Conservation (phyloP, 2,797 vertebrate genomes). For the Mastacembelus armatus region DNA sequence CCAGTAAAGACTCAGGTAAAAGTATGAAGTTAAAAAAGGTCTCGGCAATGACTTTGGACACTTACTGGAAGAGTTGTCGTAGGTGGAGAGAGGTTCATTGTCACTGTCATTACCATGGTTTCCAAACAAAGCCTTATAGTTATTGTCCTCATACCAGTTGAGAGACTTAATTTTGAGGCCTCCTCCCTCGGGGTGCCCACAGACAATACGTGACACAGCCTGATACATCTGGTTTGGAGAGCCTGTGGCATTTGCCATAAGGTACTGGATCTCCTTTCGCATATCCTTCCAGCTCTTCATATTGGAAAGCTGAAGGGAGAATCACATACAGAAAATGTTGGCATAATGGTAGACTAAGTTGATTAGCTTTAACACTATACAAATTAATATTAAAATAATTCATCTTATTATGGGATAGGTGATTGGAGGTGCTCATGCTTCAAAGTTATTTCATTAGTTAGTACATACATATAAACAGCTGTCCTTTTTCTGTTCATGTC, state of each 20-base stretch:
- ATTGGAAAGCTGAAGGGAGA: conserved; percentile 82
- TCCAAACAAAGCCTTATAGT: conserved; percentile 96
- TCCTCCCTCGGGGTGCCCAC: conserved; percentile 94
- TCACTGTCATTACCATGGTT: conserved; percentile 90
- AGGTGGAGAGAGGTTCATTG: conserved; percentile 81
- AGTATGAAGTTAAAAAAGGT: background rate
- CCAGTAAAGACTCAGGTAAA: background rate
- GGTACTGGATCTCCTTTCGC: conserved; percentile 93
- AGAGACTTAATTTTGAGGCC: conserved; percentile 98
- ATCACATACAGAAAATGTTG: conserved; percentile 6
- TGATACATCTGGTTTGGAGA: conserved; percentile 95
- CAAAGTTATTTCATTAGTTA: background rate
- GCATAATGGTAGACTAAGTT: background rate
- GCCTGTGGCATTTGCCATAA: conserved; percentile 86
- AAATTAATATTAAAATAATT: no score
- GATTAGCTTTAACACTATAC: no score
- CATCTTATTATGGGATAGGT: background rate
- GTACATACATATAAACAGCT: background rate
- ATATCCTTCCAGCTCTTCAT: conserved; percentile 97
- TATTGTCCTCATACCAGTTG: conserved; percentile 99
- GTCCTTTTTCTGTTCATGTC: background rate
- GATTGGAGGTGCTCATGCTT: background rate
- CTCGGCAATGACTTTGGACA: background rate
- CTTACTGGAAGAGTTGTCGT: conserved; percentile 98
- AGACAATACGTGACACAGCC: conserved; percentile 95